Conservation (phyloP, 2,113 vertebrate species). For the Corythornis madagascariensis region DNA sequence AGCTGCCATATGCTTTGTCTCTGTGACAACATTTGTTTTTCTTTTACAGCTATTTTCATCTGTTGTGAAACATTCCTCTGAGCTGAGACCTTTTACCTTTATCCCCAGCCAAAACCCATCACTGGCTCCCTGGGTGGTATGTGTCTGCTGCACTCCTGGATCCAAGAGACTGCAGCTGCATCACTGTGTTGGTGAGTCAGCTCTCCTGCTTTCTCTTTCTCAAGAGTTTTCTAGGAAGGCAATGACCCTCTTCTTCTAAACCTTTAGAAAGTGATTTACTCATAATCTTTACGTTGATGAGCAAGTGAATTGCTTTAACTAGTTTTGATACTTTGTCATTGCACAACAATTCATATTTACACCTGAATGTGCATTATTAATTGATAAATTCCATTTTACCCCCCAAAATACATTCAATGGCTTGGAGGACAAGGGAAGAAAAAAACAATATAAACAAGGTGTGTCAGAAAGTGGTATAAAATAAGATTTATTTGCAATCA, state of each 20-base stretch:
- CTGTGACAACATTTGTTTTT: slow-evolving; percentile 49
- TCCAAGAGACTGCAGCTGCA: slow-evolving; percentile 21
- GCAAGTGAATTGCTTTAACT: neutral
- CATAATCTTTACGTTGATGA: neutral
- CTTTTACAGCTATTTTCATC: slow-evolving; percentile 24
- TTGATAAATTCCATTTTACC: neutral
- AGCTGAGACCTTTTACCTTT: slow-evolving; percentile 41
- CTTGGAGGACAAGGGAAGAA: neutral
- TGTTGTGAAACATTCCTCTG: slow-evolving; percentile 22
- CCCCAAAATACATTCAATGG: neutral
- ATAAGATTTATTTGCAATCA: slow-evolving; percentile 61
- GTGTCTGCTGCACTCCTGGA: neutral
- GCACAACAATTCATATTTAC: neutral
- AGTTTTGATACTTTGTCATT: neutral
- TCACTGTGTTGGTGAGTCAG: fast-evolving
- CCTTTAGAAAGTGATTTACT: neutral
- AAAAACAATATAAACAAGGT: neutral
- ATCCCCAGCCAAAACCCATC: slow-evolving; percentile 22
- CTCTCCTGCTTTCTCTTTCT: neutral
- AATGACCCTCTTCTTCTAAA: neutral
- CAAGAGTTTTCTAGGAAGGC: neutral
- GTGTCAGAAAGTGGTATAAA: slow-evolving; percentile 50
- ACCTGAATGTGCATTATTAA: neutral
- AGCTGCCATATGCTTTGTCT: neutral
- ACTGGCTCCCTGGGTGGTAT: neutral